Base-by-base conservation (phyloP, 2,113 vertebrate genomes). In the Platichthys flesus region DNA sequence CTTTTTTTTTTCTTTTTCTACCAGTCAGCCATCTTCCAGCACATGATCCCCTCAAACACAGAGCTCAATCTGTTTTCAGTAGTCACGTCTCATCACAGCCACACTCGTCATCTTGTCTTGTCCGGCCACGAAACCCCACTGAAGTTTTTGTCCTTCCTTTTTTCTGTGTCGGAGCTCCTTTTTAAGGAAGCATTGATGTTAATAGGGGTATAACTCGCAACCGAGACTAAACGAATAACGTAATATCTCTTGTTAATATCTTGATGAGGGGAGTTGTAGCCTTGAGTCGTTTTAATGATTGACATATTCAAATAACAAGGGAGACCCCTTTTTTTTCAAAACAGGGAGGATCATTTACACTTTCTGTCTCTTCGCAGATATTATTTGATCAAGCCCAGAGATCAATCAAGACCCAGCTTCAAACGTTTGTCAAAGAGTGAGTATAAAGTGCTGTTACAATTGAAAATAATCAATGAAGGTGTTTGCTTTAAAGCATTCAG, bases 351-450 rank as follows among this genome's bases (percentile, higher is more conserved):
- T 0, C 3, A 67, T 68, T 61, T n/a, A 54, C 1, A 21, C 0
- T 6, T 21, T 40, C 35, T 58, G 79, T 79, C 54, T 92, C 2
- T 70, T 60, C 23, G 51, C 94, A 99, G 98, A 99, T 98, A 89
- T 93, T 99, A 21, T 98, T 99, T 88, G 98, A 99, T 91, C 98
- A 99, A 90, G 97, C 96, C 70, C 97, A 99, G 92, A 96, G 97
- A 95, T 98, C 97, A 35, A 97, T 99, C 91, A 99, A 98, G 92
- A 95, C 94, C 47, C 98, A 99, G 55, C 97, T 99, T 90, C 97
- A 97, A 89, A 95, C 94, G 20, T 99, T 99, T 49, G 94, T 99
- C 56, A 98, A 98, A 96, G 98, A 99, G 97, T 99, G 92, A 97
- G 97, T 97, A 85, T 87, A 35, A 15, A 37, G 15, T 59, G 4